Evolutionary conservation across 2,888 invertebrate species (phyloP).

Genomic region (Caenorhabditis doughertyi): DNA sequence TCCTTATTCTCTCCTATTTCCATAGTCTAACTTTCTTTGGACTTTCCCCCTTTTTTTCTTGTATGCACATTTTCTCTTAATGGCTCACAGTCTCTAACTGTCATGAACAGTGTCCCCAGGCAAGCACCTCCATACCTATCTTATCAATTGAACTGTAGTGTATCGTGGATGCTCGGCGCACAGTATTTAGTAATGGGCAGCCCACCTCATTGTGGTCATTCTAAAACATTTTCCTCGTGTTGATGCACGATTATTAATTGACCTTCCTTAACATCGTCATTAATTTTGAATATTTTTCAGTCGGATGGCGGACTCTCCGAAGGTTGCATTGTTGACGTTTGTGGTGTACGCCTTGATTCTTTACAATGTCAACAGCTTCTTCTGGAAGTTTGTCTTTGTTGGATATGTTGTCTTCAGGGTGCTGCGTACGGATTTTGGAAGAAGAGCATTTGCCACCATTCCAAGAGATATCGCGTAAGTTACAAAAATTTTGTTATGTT

Average conservation of each 20-base stretch:
- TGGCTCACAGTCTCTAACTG: not conserved
- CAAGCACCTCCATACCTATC: not conserved
- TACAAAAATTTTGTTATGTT: not conserved
- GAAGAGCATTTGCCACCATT: slow-evolving; percentile 73
- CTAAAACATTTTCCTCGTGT: not conserved
- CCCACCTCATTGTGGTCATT: slow-evolving; percentile 30
- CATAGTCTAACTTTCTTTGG: slow-evolving; percentile 27
- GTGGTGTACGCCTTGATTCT: slow-evolving; percentile 69
- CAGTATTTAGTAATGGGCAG: slow-evolving; percentile 40
- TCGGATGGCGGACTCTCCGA: slow-evolving; percentile 70
- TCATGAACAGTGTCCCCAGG: slow-evolving; percentile 4
- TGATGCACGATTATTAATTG: not conserved
- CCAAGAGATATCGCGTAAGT: slow-evolving; percentile 79
- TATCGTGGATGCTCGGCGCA: slow-evolving; percentile 32
- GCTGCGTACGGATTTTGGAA: slow-evolving; percentile 69
- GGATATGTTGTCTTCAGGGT: slow-evolving; percentile 71
- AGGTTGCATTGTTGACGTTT: slow-evolving; percentile 68
- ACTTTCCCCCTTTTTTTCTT: slow-evolving; percentile 25
- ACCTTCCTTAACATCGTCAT: not conserved
- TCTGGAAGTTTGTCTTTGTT: slow-evolving; percentile 70
- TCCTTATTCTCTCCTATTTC: not conserved
- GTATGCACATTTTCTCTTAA: slow-evolving; percentile 8
- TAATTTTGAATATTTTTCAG: slow-evolving; percentile 39
- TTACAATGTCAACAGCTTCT: slow-evolving; percentile 60
- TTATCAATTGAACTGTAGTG: slow-evolving; percentile 58